These are phyloP conservation scores for Pygmarrhopalites habei DNA, from an alignment of 1,140 invertebrate species.

Conservation along the genomic window DNA sequence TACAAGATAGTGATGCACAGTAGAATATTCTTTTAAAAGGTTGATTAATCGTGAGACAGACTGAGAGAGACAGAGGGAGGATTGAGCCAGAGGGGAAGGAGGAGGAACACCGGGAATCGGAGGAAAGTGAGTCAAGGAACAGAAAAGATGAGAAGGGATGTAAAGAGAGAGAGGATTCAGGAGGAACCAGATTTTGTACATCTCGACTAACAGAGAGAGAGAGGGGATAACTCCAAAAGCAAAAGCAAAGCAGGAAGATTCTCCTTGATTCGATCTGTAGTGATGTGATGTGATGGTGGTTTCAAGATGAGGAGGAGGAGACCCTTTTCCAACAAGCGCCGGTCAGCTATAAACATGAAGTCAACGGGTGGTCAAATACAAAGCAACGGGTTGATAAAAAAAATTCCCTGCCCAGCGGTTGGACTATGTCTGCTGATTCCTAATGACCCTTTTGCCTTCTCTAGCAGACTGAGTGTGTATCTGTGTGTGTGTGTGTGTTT, in stretches of 20 bases:
- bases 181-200: too few species aligned
- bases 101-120: neutral
- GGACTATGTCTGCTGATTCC: constrained; percentile 37
- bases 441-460: constrained; percentile 36
- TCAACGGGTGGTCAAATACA: constrained; percentile 36
- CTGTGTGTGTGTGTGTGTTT: too few species aligned
- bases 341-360: constrained; percentile 27
- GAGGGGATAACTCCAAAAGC: neutral
- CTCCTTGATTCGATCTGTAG: neutral
- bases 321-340: constrained; percentile 15
- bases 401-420: constrained; percentile 37
- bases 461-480: too few species aligned
- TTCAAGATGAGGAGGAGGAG: neutral
- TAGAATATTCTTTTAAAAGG: neutral
- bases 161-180: too few species aligned
- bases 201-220: too few species aligned
- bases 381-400: constrained; percentile 26
- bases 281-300: neutral
- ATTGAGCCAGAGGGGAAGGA: neutral
- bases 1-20: too few species aligned
- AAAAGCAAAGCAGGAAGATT: neutral
- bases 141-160: neutral
- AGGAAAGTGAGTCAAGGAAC: neutral
- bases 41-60: constrained; percentile 7
- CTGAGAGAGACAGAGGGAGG: neutral